phyloP scores from a whole-genome alignment of 2,797 vertebrate species.

The Paedocypris micromegethes region DNA sequence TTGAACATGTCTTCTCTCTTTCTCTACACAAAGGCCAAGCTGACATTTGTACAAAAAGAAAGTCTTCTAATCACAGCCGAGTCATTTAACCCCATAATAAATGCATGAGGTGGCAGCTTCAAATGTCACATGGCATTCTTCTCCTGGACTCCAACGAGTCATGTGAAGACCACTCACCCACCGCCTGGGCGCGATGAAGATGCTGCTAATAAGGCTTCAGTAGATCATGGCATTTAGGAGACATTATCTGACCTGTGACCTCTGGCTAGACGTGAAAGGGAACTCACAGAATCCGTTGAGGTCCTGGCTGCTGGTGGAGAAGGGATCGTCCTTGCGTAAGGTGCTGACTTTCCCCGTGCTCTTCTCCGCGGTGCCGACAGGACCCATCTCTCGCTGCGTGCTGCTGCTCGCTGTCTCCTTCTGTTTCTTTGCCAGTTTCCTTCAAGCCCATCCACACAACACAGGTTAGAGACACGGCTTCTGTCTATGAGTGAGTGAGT shows the following conservation, averaged over 20 bases:
- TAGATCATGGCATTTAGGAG: slow-evolving; percentile 1
- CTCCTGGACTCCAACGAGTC: slow-evolving; percentile 21
- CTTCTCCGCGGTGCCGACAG: slow-evolving; percentile 83
- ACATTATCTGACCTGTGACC: slow-evolving; percentile 14
- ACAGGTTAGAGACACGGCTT: slow-evolving; percentile 5
- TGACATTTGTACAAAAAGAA: slow-evolving; percentile 68
- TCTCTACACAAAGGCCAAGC: slow-evolving; percentile 65
- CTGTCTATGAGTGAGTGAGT: no score
- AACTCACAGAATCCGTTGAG: slow-evolving; percentile 94
- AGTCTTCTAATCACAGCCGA: slow-evolving; percentile 60
- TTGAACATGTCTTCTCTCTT: slow-evolving; percentile 25
- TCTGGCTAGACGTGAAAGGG: not conserved
- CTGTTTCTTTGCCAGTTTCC: slow-evolving; percentile 98
- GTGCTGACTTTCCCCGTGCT: slow-evolving; percentile 85
- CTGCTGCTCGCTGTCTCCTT: slow-evolving; percentile 92
- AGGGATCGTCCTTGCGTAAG: slow-evolving; percentile 87
- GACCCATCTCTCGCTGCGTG: slow-evolving; percentile 94
- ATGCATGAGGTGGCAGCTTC: slow-evolving; percentile 27
- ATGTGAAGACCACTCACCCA: not conserved
- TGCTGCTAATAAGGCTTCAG: not conserved
- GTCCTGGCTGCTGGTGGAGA: slow-evolving; percentile 91
- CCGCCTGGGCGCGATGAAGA: no score
- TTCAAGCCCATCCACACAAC: slow-evolving; percentile 52
- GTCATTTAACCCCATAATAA: slow-evolving; percentile 47
- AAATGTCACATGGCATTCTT: slow-evolving; percentile 45